phyloP scores from a whole-genome alignment of 1,140 invertebrate genomes.

The Drosophila athabasca region DNA sequence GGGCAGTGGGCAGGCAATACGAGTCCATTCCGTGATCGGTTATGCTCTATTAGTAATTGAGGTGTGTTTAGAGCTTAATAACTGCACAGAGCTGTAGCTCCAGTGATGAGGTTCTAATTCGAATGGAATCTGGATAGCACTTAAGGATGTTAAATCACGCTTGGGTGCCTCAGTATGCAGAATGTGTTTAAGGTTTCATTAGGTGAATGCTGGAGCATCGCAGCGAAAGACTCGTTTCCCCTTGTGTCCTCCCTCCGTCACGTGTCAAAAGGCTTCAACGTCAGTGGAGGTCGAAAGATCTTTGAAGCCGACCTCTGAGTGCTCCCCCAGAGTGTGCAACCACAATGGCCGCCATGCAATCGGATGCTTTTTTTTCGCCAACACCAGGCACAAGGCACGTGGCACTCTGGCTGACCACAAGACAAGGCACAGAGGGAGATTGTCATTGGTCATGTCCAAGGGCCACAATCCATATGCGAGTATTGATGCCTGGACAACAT shows the following conservation, averaged over 20 bases:
- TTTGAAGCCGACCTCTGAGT: conserved; percentile 18
- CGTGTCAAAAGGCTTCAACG: conserved; percentile 32
- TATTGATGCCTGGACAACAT: conserved; percentile 34
- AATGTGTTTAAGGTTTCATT: neutral
- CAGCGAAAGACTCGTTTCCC: neutral
- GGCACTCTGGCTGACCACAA: conserved; percentile 38
- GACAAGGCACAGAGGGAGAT: conserved; percentile 8
- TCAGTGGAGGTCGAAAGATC: conserved; percentile 38
- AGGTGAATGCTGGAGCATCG: neutral
- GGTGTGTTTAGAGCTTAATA: conserved; percentile 63
- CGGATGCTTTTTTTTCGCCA: conserved; percentile 35
- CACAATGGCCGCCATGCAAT: conserved; percentile 37
- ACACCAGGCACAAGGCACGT: conserved; percentile 24
- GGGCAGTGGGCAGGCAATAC: conserved; percentile 41
- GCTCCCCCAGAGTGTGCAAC: conserved; percentile 10
- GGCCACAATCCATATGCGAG: conserved; percentile 27
- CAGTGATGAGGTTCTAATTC: conserved; percentile 25
- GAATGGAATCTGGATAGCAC: conserved; percentile 7
- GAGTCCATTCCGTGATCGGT: conserved; percentile 50
- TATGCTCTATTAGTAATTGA: conserved; percentile 56
- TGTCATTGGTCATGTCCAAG: conserved; percentile 55
- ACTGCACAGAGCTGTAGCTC: conserved; percentile 19
- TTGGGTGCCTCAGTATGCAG: neutral
- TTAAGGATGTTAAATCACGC: no score
- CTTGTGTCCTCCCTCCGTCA: neutral